phyloP scores from a whole-genome alignment of 1,140 invertebrate genomes.

The Dreissena polymorpha region DNA sequence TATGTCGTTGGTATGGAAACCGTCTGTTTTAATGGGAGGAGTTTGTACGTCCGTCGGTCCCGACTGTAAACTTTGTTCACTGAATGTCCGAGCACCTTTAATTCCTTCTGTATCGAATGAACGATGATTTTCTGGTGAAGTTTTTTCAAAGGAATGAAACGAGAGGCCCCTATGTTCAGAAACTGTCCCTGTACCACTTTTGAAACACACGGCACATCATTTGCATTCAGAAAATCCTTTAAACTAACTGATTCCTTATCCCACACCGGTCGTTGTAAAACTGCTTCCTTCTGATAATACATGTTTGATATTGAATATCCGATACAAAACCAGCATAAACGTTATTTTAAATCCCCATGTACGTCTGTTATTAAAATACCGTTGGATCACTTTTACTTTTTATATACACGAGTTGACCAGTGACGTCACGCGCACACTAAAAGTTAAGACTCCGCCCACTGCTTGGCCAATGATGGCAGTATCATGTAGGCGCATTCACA shows the following conservation, averaged over 20 bases:
- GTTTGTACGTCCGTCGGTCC: slow-evolving; percentile 77
- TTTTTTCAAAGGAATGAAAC: slow-evolving; percentile 83
- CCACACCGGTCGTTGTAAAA: slow-evolving; percentile 84
- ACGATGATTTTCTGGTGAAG: slow-evolving; percentile 89
- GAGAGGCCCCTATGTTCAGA: slow-evolving; percentile 91
- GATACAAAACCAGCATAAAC: too few relatives aligned
- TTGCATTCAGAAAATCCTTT: slow-evolving; percentile 89
- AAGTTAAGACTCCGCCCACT: too few relatives aligned
- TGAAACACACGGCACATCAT: slow-evolving; percentile 90
- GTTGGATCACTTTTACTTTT: too few relatives aligned
- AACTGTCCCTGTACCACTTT: slow-evolving; percentile 96
- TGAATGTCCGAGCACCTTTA: slow-evolving; percentile 92
- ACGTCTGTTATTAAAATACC: too few relatives aligned
- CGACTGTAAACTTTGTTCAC: slow-evolving; percentile 94
- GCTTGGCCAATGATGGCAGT: too few relatives aligned
- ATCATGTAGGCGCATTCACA: too few relatives aligned
- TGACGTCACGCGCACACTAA: too few relatives aligned
- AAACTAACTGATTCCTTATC: slow-evolving; percentile 89
- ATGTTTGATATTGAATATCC: background rate
- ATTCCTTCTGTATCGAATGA: slow-evolving; percentile 89
- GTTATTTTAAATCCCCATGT: too few relatives aligned
- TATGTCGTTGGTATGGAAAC: slow-evolving; percentile 92
- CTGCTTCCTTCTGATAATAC: slow-evolving; percentile 10
- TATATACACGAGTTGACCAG: too few relatives aligned
- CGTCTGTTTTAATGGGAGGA: slow-evolving; percentile 80